Conservation (phyloP, 2,797 vertebrate genomes). For the Trachurus trachurus region DNA sequence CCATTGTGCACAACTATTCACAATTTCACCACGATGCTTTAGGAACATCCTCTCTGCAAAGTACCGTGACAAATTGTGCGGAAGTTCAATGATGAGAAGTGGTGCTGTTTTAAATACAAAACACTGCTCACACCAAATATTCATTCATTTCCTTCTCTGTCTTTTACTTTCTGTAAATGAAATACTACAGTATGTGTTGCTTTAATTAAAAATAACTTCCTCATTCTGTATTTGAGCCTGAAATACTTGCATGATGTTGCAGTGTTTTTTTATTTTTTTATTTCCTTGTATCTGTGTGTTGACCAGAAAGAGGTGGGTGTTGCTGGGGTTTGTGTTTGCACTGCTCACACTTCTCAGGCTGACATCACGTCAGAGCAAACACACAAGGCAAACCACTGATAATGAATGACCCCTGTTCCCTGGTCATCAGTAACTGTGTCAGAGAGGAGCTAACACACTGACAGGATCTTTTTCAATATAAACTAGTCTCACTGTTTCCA, state of each 20-base stretch:
- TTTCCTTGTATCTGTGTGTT: background rate
- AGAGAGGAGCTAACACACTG: background rate
- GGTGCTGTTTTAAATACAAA: background rate
- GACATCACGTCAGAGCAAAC: conserved; percentile 9
- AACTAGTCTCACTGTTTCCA: conserved; percentile 10
- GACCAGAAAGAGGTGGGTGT: background rate
- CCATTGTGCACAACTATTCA: no score
- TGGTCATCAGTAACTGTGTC: background rate
- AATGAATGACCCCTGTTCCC: conserved; percentile 18
- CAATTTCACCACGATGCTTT: background rate
- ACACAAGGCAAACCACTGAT: background rate
- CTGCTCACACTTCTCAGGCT: background rate
- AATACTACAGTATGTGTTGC: no score
- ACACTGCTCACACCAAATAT: background rate
- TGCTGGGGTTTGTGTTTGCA: conserved; percentile 1
- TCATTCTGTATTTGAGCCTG: background rate
- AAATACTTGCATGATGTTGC: background rate
- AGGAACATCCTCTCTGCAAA: background rate
- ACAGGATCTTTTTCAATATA: background rate
- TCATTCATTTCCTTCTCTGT: background rate
- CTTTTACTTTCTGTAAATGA: background rate
- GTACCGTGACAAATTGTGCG: background rate
- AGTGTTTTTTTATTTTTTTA: background rate
- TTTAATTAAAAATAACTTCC: background rate
- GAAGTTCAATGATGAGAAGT: background rate